Percentiles rank a stretch among this genome's conserved stretches.
These are phyloP conservation scores for Oryzias celebensis DNA, from an alignment of 2,113 vertebrate genomes.

Conservation along the genomic window DNA sequence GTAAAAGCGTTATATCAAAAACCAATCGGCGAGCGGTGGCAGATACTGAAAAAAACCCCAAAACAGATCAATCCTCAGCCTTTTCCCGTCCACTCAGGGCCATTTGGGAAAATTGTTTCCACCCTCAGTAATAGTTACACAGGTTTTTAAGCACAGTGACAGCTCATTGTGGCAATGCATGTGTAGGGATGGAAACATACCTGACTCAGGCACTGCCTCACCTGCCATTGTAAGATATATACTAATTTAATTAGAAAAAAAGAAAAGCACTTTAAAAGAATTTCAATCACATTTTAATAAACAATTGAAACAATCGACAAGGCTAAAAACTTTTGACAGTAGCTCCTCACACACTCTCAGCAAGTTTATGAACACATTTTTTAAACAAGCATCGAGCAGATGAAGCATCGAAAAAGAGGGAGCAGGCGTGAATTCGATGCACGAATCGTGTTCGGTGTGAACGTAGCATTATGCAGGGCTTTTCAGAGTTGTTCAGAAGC, in stretches of 20 bases:
- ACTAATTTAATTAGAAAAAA: background rate
- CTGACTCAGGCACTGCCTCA: background rate
- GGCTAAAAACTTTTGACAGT: too few species aligned
- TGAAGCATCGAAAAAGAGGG: too few species aligned
- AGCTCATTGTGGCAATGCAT: conserved; percentile 1
- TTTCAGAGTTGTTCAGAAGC: too few species aligned
- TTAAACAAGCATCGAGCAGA: too few species aligned
- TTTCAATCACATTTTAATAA: too few species aligned
- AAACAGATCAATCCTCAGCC: background rate
- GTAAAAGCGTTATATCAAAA: conserved; percentile 24
- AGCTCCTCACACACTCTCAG: too few species aligned
- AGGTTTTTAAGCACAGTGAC: background rate
- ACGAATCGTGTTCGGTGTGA: too few species aligned
- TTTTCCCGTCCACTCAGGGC: conserved; percentile 20
- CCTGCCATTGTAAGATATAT: background rate
- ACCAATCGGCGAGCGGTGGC: conserved; percentile 13
- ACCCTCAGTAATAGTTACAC: background rate
- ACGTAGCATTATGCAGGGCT: too few species aligned
- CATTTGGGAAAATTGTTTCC: conserved; percentile 1
- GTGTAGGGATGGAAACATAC: conserved; percentile 7
- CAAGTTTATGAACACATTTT: too few species aligned
- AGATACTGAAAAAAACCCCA: background rate
- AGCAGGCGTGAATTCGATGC: too few species aligned
- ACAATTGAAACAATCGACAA: too few species aligned
- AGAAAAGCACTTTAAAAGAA: too few species aligned